Conservation (phyloP, 2,797 vertebrate genomes). For the Micromesistius poutassou region DNA sequence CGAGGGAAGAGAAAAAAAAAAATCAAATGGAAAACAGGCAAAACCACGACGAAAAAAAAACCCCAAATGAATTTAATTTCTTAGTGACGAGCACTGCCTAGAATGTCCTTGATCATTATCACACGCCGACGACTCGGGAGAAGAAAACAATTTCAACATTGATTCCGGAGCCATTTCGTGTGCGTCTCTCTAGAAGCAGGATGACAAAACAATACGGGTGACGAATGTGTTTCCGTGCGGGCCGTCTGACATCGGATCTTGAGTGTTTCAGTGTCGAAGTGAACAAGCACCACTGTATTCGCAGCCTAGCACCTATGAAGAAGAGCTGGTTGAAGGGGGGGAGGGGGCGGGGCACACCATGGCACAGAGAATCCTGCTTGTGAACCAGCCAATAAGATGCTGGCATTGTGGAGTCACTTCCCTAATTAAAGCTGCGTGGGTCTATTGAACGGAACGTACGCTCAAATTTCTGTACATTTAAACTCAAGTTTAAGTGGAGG, state of each 20-base stretch:
- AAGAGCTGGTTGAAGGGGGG: background rate
- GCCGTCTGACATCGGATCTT: background rate
- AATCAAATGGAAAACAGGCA: slow-evolving; percentile 22
- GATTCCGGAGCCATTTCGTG: too few relatives aligned
- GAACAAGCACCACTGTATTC: slow-evolving; percentile 24
- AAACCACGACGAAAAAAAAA: background rate
- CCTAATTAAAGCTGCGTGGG: background rate
- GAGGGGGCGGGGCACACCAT: slow-evolving; percentile 44
- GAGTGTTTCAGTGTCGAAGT: background rate
- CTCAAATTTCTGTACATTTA: background rate
- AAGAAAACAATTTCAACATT: slow-evolving; percentile 30
- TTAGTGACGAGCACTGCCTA: slow-evolving; percentile 67
- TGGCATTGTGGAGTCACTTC: background rate
- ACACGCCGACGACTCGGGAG: slow-evolving; percentile 45
- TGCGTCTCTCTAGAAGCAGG: too few relatives aligned
- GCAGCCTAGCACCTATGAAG: slow-evolving; percentile 42
- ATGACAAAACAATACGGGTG: too few relatives aligned
- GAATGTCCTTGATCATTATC: slow-evolving; percentile 63
- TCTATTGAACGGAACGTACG: background rate
- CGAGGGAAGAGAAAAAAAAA: slow-evolving; percentile 17
- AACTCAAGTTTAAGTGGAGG: slow-evolving; percentile 22
- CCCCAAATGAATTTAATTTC: slow-evolving; percentile 20
- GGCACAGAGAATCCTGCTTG: background rate
- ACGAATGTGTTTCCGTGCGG: background rate
- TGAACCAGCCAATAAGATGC: background rate